phyloP scores from a whole-genome alignment of 2,113 vertebrate genomes.

The Thalassoma bifasciatum region DNA sequence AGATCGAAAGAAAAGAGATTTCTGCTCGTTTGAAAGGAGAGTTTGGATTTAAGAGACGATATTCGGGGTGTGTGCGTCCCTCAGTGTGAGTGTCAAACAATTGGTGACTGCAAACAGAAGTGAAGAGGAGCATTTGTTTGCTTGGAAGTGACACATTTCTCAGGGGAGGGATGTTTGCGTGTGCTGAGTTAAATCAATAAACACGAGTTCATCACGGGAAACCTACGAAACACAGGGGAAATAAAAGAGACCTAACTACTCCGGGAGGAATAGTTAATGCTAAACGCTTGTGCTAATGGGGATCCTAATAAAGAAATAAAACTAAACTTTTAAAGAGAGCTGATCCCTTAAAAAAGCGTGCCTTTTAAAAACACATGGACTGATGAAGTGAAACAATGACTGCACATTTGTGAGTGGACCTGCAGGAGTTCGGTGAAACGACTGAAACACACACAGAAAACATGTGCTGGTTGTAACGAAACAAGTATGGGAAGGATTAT shows the following conservation, averaged over 20 bases:
- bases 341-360: slow-evolving; percentile 45
- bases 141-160: not conserved
- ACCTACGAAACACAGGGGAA: not conserved
- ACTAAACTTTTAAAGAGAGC: slow-evolving; percentile 22
- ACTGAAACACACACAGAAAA: not conserved
- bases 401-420: not conserved
- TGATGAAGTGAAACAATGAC: slow-evolving; percentile 35
- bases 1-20: slow-evolving; percentile 49
- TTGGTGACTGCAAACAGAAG: too few species aligned
- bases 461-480: slow-evolving; percentile 2
- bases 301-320: not conserved
- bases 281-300: too few species aligned
- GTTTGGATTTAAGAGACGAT: slow-evolving; percentile 43
- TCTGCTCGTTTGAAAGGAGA: slow-evolving; percentile 43
- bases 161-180: slow-evolving; percentile 4
- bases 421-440: slow-evolving; percentile 18
- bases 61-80: slow-evolving; percentile 3
- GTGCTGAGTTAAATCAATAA: slow-evolving; percentile 19
- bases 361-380: slow-evolving; percentile 54
- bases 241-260: not conserved
- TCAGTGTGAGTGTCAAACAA: too few species aligned
- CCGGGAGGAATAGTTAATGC: too few species aligned
- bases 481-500: not conserved
- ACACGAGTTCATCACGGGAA: slow-evolving; percentile 26
- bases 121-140: slow-evolving; percentile 24